These are phyloP conservation scores for Camponotus fellah DNA, from an alignment of 2,888 invertebrate genomes.

Conservation along the genomic window DNA sequence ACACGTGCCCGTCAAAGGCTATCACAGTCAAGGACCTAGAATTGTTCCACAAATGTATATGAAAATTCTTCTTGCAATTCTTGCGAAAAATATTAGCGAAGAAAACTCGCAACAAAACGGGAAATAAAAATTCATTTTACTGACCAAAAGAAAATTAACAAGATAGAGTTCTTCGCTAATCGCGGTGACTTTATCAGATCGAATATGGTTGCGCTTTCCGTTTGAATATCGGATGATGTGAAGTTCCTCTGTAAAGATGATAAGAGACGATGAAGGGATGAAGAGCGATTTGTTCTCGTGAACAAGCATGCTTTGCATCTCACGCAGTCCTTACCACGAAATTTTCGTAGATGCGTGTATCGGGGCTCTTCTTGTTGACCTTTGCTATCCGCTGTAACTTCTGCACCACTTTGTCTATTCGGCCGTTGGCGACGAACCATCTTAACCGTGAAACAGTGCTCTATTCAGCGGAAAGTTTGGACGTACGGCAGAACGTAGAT, in stretches of 20 bases:
- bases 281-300: not conserved
- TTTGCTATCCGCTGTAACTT: constrained; percentile 87
- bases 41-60: constrained; percentile 4
- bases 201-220: constrained; percentile 83
- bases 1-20: constrained; percentile 95
- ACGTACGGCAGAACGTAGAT: not conserved
- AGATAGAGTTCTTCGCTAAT: constrained; percentile 85
- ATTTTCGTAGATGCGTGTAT: constrained; percentile 84
- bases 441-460: constrained; percentile 69
- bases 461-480: not conserved
- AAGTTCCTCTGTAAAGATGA: constrained; percentile 80
- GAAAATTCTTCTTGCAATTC: constrained; percentile 6
- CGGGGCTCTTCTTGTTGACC: constrained; percentile 85
- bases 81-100: not conserved
- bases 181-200: constrained; percentile 86
- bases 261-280: not conserved
- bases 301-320: not conserved
- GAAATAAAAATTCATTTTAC: constrained; percentile 52
- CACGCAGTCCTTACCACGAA: constrained; percentile 82
- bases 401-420: constrained; percentile 85
- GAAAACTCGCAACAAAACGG: not conserved
- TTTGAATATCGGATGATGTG: constrained; percentile 78
- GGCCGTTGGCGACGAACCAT: constrained; percentile 87
- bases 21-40: constrained; percentile 91
- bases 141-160: constrained; percentile 86